Percentiles rank a stretch among this genome's conserved stretches.
phyloP scores from a whole-genome alignment of 2,797 vertebrate species.

The Limosa lapponica region DNA sequence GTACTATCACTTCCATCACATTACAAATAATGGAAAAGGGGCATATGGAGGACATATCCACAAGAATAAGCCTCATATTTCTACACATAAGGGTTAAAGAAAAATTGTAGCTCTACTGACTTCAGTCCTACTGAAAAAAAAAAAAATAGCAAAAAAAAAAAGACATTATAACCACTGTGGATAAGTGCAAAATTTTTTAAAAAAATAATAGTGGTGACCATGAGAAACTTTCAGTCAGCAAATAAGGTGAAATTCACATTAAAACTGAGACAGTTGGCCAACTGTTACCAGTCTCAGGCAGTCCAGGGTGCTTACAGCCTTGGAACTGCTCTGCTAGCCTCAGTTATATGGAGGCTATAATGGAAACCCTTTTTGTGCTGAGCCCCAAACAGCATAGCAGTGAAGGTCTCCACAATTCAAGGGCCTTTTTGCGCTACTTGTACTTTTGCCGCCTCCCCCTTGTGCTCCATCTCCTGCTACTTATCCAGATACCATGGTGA shows the following conservation, averaged over 20 bases:
- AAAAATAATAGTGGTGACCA: rapidly evolving
- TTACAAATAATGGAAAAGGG: not conserved
- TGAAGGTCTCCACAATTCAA: not conserved
- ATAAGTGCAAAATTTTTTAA: not conserved
- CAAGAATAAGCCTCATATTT: not conserved
- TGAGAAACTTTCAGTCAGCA: not conserved
- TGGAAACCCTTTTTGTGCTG: not conserved
- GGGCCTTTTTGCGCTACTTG: not conserved
- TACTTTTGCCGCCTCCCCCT: not conserved
- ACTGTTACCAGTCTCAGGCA: not conserved
- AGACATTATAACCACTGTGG: not conserved
- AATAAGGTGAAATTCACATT: not conserved
- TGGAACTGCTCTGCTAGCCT: not conserved
- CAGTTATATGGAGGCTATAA: not conserved
- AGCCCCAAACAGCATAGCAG: not conserved
- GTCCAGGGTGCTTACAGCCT: slow-evolving; percentile 16
- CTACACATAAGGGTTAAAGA: not conserved
- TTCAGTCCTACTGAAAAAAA: not conserved
- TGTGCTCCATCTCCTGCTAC: not conserved
- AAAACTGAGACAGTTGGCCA: not conserved
- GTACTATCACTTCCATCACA: not conserved
- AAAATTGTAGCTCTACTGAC: not conserved
- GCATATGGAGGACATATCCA: not conserved
- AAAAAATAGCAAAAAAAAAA: no score
- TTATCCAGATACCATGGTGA: not conserved